Conservation (phyloP, 2,113 vertebrate species). For the Calyptommatus sinebrachiatus region DNA sequence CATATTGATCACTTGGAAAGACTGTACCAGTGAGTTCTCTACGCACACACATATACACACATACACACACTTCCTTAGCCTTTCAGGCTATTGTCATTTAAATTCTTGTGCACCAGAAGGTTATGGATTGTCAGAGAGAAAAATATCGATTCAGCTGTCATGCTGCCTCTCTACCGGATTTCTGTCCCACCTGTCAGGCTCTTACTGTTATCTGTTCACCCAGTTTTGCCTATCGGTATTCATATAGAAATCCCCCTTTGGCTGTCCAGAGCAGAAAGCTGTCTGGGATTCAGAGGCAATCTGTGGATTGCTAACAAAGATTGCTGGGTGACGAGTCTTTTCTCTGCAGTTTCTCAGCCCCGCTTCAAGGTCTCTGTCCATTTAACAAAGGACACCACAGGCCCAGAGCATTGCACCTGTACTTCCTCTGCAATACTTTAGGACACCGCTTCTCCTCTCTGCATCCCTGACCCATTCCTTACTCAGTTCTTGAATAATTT, state of each 20-base stretch:
- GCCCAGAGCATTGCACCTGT: background rate
- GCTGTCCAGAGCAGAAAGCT: background rate
- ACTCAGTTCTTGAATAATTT: background rate
- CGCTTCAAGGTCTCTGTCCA: background rate
- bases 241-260: background rate
- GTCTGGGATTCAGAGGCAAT: background rate
- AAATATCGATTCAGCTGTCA: slow-evolving; percentile 19
- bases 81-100: slow-evolving; percentile 26
- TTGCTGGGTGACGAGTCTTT: background rate
- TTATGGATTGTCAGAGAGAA: slow-evolving; percentile 11
- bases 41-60: too few species aligned
- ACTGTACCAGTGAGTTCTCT: background rate
- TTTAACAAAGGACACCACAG: background rate
- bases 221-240: background rate
- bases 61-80: background rate
- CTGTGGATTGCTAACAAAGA: background rate
- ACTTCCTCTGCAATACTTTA: background rate
- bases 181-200: slow-evolving; percentile 5
- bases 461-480: background rate
- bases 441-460: background rate
- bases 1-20: slow-evolving; percentile 13
- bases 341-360: background rate
- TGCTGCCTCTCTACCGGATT: background rate
- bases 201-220: background rate
- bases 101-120: slow-evolving; percentile 21